A percentile compares a stretch with the other conserved stretches of the same genome.
Evolutionary conservation across 2,797 vertebrate genomes (phyloP).

Genomic region (Austrolebias charrua): DNA sequence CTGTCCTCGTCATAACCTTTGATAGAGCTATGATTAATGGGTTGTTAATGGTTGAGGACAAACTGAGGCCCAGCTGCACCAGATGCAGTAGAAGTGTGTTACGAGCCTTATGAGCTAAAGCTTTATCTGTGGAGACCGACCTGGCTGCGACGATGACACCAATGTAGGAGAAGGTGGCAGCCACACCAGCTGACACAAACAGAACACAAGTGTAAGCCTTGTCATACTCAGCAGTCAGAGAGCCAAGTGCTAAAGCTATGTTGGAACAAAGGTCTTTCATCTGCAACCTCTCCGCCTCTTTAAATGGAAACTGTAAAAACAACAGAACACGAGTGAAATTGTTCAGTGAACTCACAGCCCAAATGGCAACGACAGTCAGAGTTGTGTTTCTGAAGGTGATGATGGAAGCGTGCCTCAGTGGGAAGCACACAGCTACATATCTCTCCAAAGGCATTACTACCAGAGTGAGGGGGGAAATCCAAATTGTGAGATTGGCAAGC

Average conservation of each 20-base stretch:
- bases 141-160: slow-evolving; percentile 50
- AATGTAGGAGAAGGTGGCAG: slow-evolving; percentile 34
- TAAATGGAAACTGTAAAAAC: slow-evolving; percentile 2
- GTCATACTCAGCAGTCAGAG: slow-evolving; percentile 2
- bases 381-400: slow-evolving; percentile 13
- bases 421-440: slow-evolving; percentile 25
- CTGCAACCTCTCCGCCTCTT: not conserved
- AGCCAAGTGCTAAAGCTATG: not conserved
- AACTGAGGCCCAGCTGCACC: slow-evolving; percentile 45
- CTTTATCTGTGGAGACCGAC: slow-evolving; percentile 45
- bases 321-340: not conserved
- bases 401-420: slow-evolving; percentile 20
- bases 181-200: slow-evolving; percentile 30
- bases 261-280: slow-evolving; percentile 35
- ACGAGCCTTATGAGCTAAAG: slow-evolving; percentile 35
- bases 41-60: slow-evolving; percentile 4
- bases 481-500: not conserved
- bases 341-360: slow-evolving; percentile 9
- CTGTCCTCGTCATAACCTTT: accelerated
- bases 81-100: slow-evolving; percentile 56
- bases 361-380: not conserved
- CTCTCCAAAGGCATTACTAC: slow-evolving; percentile 22
- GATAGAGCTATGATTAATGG: not conserved
- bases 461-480: slow-evolving; percentile 13
- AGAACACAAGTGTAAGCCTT: slow-evolving; percentile 22